Evolutionary conservation across 2,113 vertebrate species (phyloP).

Genomic region (Lycaon pictus): DNA sequence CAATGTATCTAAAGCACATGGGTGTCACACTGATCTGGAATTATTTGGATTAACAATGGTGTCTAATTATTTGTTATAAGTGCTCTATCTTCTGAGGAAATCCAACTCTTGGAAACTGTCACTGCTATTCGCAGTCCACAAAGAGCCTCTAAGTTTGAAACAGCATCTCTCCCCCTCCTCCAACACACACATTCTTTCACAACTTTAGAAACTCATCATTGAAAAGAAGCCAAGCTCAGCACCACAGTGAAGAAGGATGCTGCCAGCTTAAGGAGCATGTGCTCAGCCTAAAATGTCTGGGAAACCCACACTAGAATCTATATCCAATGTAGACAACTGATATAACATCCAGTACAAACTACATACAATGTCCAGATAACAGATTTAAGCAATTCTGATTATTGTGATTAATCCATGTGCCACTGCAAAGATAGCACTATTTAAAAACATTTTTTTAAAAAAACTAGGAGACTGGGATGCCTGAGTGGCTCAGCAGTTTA

Average conservation of each 20-base stretch:
- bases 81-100: neutral
- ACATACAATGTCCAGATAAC: neutral
- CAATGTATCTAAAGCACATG: neutral
- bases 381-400: neutral
- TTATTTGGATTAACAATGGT: neutral
- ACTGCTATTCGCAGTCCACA: neutral
- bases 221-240: neutral
- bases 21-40: neutral
- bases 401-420: neutral
- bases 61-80: neutral
- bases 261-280: neutral
- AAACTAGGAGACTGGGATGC: neutral
- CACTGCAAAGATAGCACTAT: neutral
- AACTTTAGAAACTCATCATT: neutral
- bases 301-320: neutral
- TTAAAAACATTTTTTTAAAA: neutral
- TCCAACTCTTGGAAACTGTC: neutral
- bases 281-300: neutral
- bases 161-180: rapidly evolving
- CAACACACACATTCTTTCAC: neutral
- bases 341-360: neutral
- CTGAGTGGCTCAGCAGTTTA: too few relatives aligned
- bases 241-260: neutral
- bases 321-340: neutral
- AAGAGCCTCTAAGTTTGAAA: neutral